These are phyloP conservation scores for Mizuhopecten yessoensis DNA, from an alignment of 1,140 invertebrate species.

Conservation along the genomic window DNA sequence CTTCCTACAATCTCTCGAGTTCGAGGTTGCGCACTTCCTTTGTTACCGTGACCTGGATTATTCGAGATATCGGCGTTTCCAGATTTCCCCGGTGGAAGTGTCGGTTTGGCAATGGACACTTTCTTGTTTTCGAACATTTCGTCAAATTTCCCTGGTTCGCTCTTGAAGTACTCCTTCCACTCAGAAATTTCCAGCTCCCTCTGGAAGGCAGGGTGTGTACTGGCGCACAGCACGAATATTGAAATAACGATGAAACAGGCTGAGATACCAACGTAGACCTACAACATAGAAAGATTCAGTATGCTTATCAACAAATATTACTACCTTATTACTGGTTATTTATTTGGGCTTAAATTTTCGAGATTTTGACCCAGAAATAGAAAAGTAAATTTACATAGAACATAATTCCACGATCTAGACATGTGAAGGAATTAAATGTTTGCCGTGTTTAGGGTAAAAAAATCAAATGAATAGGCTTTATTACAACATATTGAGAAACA, in stretches of 20 bases:
- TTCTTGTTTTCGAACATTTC: constrained; percentile 24
- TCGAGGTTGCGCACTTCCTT: not conserved
- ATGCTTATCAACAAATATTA: too few relatives aligned
- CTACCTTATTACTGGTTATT: too few relatives aligned
- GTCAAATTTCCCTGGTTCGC: constrained; percentile 34
- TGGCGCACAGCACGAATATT: constrained; percentile 59
- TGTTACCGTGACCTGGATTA: not conserved
- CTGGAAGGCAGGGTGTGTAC: constrained; percentile 63
- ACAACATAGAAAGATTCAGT: constrained; percentile 52
- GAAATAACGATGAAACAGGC: constrained; percentile 62
- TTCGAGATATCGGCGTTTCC: not conserved
- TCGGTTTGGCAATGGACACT: not conserved
- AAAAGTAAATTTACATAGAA: too few relatives aligned
- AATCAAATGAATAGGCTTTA: too few relatives aligned
- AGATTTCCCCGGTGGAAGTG: not conserved
- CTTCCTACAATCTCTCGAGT: not conserved
- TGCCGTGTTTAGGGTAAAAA: too few relatives aligned
- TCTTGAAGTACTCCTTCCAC: constrained; percentile 53
- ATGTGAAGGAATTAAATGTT: too few relatives aligned
- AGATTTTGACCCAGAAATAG: too few relatives aligned
- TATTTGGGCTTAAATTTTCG: too few relatives aligned
- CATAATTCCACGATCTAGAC: too few relatives aligned
- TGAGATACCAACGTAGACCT: constrained; percentile 63
- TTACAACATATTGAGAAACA: too few relatives aligned
- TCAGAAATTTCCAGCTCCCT: constrained; percentile 54